Percentiles rank a stretch among this genome's conserved stretches.
These are phyloP conservation scores for Rhorus exstirpatorius DNA, from an alignment of 2,888 invertebrate genomes.

Conservation along the genomic window DNA sequence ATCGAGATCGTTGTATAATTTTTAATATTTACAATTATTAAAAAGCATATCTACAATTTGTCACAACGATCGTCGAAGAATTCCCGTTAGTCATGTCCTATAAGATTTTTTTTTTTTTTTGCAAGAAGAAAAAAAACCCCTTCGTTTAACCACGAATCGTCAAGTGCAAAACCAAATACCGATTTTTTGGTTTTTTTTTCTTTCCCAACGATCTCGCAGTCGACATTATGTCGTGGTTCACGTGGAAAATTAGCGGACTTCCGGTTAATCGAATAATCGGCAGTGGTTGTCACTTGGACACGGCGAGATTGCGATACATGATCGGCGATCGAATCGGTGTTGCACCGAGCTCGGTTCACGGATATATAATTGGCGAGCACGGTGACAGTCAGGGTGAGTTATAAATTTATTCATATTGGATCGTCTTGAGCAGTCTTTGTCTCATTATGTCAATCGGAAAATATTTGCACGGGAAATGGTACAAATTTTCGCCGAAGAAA, in stretches of 20 bases:
- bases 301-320: slow-evolving; percentile 88
- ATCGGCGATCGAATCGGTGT: slow-evolving; percentile 88
- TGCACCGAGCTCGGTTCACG: slow-evolving; percentile 87
- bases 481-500: no score
- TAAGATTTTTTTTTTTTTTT: no score
- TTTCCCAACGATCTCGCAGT: slow-evolving; percentile 81
- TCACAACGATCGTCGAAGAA: no score
- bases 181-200: neutral
- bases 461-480: no score
- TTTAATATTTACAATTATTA: no score
- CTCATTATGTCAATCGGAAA: neutral
- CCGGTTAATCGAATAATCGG: slow-evolving; percentile 89
- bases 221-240: slow-evolving; percentile 89
- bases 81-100: no score
- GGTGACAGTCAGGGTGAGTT: slow-evolving; percentile 88
- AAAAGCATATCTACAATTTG: no score
- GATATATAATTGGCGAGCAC: slow-evolving; percentile 90
- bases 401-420: neutral
- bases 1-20: no score
- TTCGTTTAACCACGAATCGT: no score
- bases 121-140: no score
- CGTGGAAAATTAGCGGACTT: slow-evolving; percentile 90
- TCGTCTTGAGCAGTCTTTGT: no score
- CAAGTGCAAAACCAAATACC: no score
- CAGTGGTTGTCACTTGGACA: slow-evolving; percentile 89